Percentiles rank a stretch among this genome's conserved stretches.
phyloP scores from a whole-genome alignment of 37 sponge, comb jelly and placozoan species.

The Halichondria panicea region DNA sequence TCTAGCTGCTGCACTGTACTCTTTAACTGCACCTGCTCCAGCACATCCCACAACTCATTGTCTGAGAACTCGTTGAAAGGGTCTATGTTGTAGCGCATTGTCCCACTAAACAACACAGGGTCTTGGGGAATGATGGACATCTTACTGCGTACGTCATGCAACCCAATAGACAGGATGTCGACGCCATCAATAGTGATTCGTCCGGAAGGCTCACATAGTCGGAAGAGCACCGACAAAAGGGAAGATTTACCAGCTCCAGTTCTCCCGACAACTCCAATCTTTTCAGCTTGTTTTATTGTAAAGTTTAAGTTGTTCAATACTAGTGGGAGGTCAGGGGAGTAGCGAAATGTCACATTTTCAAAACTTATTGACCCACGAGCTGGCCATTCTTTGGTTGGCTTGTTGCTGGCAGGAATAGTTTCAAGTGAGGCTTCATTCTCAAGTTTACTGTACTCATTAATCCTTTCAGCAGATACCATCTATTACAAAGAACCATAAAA shows the following conservation, averaged over 20 bases:
- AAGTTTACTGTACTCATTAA: slow-evolving; percentile 62
- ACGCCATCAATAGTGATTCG: slow-evolving; percentile 79
- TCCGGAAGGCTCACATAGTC: slow-evolving; percentile 86
- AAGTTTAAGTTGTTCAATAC: slow-evolving; percentile 63
- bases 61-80: slow-evolving; percentile 79
- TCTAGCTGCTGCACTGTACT: slow-evolving; percentile 44
- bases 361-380: slow-evolving; percentile 45
- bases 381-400: slow-evolving; percentile 77
- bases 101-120: slow-evolving; percentile 91
- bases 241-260: slow-evolving; percentile 98
- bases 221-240: slow-evolving; percentile 74
- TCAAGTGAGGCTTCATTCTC: slow-evolving; percentile 66
- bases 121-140: slow-evolving; percentile 95
- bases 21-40: slow-evolving; percentile 87
- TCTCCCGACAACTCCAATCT: slow-evolving; percentile 92
- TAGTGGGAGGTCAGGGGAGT: slow-evolving; percentile 45
- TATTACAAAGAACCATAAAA: too few species aligned
- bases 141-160: slow-evolving; percentile 75
- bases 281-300: slow-evolving; percentile 65
- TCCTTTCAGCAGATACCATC: slow-evolving; percentile 85
- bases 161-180: slow-evolving; percentile 68
- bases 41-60: slow-evolving; percentile 73
- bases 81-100: slow-evolving; percentile 89
- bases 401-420: slow-evolving; percentile 22
- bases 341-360: slow-evolving; percentile 48